Conservation (phyloP, 2,797 vertebrate species). For the Muraenolepis orangiensis region DNA sequence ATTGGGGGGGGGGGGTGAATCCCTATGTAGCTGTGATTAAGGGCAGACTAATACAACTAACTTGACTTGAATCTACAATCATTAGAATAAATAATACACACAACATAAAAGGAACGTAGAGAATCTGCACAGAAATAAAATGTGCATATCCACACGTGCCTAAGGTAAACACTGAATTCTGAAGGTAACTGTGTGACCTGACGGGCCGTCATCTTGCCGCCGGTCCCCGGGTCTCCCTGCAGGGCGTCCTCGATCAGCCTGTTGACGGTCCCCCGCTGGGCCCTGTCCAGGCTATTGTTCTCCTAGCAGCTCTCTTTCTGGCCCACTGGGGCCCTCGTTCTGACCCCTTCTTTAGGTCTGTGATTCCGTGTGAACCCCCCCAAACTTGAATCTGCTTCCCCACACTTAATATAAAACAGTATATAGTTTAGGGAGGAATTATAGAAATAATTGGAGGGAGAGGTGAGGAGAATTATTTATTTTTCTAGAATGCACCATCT, state of each 20-base stretch:
- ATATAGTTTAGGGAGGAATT: background rate
- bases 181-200: too few relatives aligned
- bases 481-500: background rate
- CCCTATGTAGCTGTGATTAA: too few relatives aligned
- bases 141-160: too few relatives aligned
- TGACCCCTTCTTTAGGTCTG: background rate
- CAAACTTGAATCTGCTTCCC: background rate
- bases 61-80: too few relatives aligned
- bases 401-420: background rate
- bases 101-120: too few relatives aligned
- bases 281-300: conserved; percentile 62
- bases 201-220: too few relatives aligned
- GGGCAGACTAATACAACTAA: too few relatives aligned
- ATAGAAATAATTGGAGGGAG: too few relatives aligned
- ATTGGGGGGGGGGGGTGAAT: too few relatives aligned
- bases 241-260: conserved; percentile 82
- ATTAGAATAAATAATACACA: too few relatives aligned
- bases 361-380: background rate
- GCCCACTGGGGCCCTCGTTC: conserved; percentile 71
- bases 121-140: too few relatives aligned
- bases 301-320: conserved; percentile 90
- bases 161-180: background rate
- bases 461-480: too few relatives aligned
- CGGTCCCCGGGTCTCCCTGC: conserved; percentile 70
- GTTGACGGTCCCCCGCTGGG: conserved; percentile 67